Conservation (phyloP, 1,140 invertebrate genomes). For the Ladona fulva region DNA sequence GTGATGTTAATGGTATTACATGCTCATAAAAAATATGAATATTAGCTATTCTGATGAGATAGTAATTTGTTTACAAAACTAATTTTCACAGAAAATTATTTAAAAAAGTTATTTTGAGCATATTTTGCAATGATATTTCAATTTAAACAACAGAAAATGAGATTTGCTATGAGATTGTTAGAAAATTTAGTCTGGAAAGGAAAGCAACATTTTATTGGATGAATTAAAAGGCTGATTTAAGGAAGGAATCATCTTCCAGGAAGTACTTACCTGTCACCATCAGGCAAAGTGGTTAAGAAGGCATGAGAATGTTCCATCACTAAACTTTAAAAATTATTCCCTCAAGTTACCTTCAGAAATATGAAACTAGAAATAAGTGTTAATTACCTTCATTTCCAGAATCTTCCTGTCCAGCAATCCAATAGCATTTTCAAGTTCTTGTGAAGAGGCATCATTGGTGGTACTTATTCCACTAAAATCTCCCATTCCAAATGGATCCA, state of each 20-base stretch:
- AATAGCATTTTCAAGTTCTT: slow-evolving; percentile 58
- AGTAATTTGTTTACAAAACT: too few relatives aligned
- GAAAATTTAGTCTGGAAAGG: not conserved
- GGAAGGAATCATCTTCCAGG: too few relatives aligned
- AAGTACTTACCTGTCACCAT: not conserved
- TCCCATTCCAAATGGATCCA: slow-evolving; percentile 69
- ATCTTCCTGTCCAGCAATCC: slow-evolving; percentile 68
- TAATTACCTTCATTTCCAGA: slow-evolving; percentile 67
- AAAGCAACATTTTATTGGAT: not conserved
- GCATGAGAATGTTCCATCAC: not conserved
- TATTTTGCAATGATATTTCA: too few relatives aligned
- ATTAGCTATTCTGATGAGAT: too few relatives aligned
- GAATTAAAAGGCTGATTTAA: too few relatives aligned
- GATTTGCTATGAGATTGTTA: too few relatives aligned
- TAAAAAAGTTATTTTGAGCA: too few relatives aligned
- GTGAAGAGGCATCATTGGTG: slow-evolving; percentile 36
- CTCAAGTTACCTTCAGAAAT: not conserved
- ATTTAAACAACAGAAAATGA: too few relatives aligned
- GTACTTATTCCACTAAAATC: slow-evolving; percentile 50
- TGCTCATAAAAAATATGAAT: too few relatives aligned
- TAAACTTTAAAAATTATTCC: not conserved
- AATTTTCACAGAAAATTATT: too few relatives aligned
- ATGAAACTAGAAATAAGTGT: not conserved
- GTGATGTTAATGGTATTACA: too few relatives aligned
- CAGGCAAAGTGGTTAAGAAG: not conserved